phyloP scores from a whole-genome alignment of 1,140 invertebrate species.

The Drosophila kohkoa region DNA sequence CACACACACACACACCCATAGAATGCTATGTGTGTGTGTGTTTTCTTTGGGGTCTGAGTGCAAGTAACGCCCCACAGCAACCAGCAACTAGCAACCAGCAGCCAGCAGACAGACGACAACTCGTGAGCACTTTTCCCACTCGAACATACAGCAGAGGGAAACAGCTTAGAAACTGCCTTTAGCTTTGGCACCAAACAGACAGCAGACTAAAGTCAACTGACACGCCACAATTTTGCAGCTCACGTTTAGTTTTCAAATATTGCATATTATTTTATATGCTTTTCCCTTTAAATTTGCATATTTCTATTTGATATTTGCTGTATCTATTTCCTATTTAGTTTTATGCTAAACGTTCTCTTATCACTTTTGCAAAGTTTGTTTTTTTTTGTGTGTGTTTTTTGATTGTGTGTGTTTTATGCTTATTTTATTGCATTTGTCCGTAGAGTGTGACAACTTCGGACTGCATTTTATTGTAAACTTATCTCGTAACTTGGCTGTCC shows the following conservation, averaged over 20 bases:
- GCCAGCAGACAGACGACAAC: conserved; percentile 37
- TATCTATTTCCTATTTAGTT: no score
- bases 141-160: neutral
- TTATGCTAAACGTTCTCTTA: neutral
- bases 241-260: neutral
- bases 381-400: no score
- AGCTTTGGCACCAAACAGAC: conserved; percentile 13
- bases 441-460: conserved; percentile 39
- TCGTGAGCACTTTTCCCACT: conserved; percentile 36
- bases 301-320: neutral
- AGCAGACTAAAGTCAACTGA: conserved; percentile 2
- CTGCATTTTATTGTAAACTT: conserved; percentile 45
- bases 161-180: conserved; percentile 8
- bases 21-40: conserved; percentile 4
- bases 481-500: conserved; percentile 35
- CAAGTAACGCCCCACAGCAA: conserved; percentile 23
- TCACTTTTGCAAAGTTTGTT: neutral
- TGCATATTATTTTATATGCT: no score
- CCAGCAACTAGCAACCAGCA: neutral
- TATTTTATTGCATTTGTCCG: neutral
- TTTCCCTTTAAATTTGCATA: neutral
- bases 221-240: conserved; percentile 3
- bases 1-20: conserved; percentile 25
- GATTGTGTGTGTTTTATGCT: no score
- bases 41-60: conserved; percentile 21